Evolutionary conservation across 1,140 invertebrate species (phyloP).

Genomic region (Phymorhynchus buccinoides): DNA sequence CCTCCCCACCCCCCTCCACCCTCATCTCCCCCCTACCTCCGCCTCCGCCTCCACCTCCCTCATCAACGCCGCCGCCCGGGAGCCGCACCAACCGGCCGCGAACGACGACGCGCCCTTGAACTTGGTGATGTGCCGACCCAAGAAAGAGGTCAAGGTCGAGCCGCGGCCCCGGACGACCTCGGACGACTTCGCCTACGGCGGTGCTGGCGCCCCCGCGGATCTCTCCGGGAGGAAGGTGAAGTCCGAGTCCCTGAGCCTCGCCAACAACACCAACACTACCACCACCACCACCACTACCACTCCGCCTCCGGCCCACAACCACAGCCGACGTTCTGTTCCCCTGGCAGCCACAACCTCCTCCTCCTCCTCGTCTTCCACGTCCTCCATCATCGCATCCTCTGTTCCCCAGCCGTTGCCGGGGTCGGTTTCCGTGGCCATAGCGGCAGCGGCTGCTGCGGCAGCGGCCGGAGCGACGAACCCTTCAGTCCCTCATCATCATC

Average conservation of each 20-base stretch:
- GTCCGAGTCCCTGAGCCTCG: no score
- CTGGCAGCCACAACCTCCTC: not conserved
- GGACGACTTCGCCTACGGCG: not conserved
- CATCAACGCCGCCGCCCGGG: not conserved
- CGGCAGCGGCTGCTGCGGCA: slow-evolving; percentile 26
- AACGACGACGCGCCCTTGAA: slow-evolving; percentile 87
- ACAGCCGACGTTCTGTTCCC: slow-evolving; percentile 38
- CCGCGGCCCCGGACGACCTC: not conserved
- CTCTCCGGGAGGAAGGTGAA: slow-evolving; percentile 40
- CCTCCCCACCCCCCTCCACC: not conserved
- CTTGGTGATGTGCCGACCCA: slow-evolving; percentile 86
- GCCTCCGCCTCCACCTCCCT: not conserved
- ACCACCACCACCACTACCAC: slow-evolving; percentile 53
- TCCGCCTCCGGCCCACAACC: slow-evolving; percentile 65
- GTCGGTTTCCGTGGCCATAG: no score
- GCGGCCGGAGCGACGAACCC: slow-evolving; percentile 35
- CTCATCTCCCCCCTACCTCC: not conserved
- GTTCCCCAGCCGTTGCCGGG: slow-evolving; percentile 29
- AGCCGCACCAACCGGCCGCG: slow-evolving; percentile 53
- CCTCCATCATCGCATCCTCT: slow-evolving; percentile 22
- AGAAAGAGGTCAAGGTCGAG: slow-evolving; percentile 73
- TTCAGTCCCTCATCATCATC: slow-evolving; percentile 39
- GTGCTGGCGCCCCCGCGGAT: not conserved
- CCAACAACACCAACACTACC: no score
- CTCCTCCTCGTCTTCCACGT: slow-evolving; percentile 1